These are phyloP conservation scores for Carposina sasakii DNA, from an alignment of 1,140 invertebrate species.

Conservation along the genomic window DNA sequence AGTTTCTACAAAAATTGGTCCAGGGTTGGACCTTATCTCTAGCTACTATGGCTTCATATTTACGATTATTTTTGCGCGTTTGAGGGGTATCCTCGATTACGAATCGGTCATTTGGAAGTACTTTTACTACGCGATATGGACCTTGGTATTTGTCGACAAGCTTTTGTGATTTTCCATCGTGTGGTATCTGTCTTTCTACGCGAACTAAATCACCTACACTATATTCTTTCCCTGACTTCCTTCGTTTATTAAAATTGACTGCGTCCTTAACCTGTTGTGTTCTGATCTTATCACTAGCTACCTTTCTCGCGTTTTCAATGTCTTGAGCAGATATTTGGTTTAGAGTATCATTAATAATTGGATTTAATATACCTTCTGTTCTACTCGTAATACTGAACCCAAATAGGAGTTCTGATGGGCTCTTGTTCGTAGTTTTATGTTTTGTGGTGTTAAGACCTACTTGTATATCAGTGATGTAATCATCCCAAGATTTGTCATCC, in stretches of 20 bases:
- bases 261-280: slow-evolving; percentile 19
- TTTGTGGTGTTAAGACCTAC: slow-evolving; percentile 27
- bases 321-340: neutral
- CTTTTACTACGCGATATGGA: slow-evolving; percentile 20
- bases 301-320: neutral
- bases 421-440: slow-evolving; percentile 24
- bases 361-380: slow-evolving; percentile 18
- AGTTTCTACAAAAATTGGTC: too few relatives aligned
- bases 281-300: slow-evolving; percentile 16
- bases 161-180: slow-evolving; percentile 27
- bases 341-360: slow-evolving; percentile 14
- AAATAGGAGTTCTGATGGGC: slow-evolving; percentile 26
- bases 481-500: slow-evolving; percentile 25
- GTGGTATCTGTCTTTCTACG: slow-evolving; percentile 15
- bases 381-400: slow-evolving; percentile 21
- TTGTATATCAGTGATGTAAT: slow-evolving; percentile 25
- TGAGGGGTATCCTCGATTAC: too few relatives aligned
- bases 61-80: too few relatives aligned
- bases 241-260: slow-evolving; percentile 16
- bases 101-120: too few relatives aligned
- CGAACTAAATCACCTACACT: slow-evolving; percentile 21
- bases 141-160: slow-evolving; percentile 24
- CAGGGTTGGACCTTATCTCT: too few relatives aligned
- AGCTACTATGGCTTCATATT: too few relatives aligned
- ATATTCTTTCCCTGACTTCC: slow-evolving; percentile 15